These are phyloP conservation scores for Karalla daura DNA, from an alignment of 2,797 vertebrate species.

Conservation along the genomic window DNA sequence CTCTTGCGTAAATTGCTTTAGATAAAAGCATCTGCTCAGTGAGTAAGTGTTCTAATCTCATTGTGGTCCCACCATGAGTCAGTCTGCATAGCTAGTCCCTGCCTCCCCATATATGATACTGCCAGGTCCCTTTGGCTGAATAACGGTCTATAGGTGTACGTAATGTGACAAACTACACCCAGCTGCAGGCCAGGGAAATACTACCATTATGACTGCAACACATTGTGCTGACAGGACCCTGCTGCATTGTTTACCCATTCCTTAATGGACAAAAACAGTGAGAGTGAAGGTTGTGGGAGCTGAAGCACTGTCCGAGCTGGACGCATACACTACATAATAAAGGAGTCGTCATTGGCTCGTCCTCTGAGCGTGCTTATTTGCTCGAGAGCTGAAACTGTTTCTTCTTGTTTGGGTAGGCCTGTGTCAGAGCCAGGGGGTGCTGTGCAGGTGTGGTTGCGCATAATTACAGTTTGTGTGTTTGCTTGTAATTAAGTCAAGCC, in stretches of 20 bases:
- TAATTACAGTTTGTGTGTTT: conserved; percentile 69
- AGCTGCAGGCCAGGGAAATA: conserved; percentile 33
- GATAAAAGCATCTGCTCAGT: no score
- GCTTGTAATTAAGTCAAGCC: conserved; percentile 68
- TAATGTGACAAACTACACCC: conserved; percentile 25
- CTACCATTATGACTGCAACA: conserved; percentile 29
- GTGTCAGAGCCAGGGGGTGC: conserved; percentile 17
- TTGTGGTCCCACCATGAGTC: conserved; percentile 24
- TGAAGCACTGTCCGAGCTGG: conserved; percentile 16
- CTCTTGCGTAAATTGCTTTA: no score
- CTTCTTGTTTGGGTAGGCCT: conserved; percentile 50
- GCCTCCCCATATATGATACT: conserved; percentile 25
- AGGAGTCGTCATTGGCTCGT: conserved; percentile 26
- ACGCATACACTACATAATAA: conserved; percentile 38
- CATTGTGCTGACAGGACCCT: conserved; percentile 40
- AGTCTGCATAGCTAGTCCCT: conserved; percentile 23
- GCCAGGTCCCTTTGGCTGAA: conserved; percentile 10
- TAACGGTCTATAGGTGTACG: conserved; percentile 11
- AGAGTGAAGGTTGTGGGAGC: conserved; percentile 25
- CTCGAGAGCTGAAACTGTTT: conserved; percentile 40
- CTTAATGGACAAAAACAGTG: conserved; percentile 44
- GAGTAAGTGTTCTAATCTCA: conserved; percentile 7
- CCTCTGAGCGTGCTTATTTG: conserved; percentile 43
- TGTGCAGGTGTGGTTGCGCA: conserved; percentile 59
- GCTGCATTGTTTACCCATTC: conserved; percentile 50